Base-by-base conservation (phyloP, 2,797 vertebrate genomes). In the Catamblyrhynchus diadema region DNA sequence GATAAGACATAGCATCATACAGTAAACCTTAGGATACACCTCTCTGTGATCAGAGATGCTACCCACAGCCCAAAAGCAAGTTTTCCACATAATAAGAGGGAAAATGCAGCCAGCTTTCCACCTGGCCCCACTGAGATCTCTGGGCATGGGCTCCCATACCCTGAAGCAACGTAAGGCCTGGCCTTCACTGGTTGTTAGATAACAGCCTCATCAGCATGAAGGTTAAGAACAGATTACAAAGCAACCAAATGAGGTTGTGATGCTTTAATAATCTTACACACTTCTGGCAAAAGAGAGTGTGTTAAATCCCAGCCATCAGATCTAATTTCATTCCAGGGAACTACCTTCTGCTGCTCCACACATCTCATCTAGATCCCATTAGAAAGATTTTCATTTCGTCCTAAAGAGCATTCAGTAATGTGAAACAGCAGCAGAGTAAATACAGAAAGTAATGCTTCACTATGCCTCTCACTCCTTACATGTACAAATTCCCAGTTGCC, bases 151-250 rank as follows among this genome's bases (percentile, higher is more conserved):
- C 12, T 82, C 39, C 57, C 53, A 10, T 7, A 23, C 33, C 14
- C 32, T 22, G 56, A 67, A 73, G 33, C 41, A 60, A 10, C 47
- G 16, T 54, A 57, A 75, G 44, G 22, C 51, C 83, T 81, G 62
- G 72, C 77, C 73, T 78, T 90, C 66, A 4, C 2, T 14, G 14
- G 9, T 66, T 81, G 75, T 93, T 93, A 83, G 30, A 20, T 74
- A 93, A 90, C 71, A 23, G 9, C 45, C 17, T 82, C 74, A 56
- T 82, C 56, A 80, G 54, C 71, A 45, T 35, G 41, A 78, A 62
- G 86, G 67, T 81, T 94, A 90, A 93, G 83, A 91, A 89, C 67
- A 78, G 84, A 89, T 95, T 91, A 93, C 84, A 89, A 71, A 93
- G 61, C 59, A 7, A 93, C 53, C 57, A 94, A 87, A 90, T 50